Percentiles rank a stretch among this genome's conserved stretches.
These are phyloP conservation scores for Drosophila macrospina DNA, from an alignment of 2,888 invertebrate genomes.

Conservation along the genomic window DNA sequence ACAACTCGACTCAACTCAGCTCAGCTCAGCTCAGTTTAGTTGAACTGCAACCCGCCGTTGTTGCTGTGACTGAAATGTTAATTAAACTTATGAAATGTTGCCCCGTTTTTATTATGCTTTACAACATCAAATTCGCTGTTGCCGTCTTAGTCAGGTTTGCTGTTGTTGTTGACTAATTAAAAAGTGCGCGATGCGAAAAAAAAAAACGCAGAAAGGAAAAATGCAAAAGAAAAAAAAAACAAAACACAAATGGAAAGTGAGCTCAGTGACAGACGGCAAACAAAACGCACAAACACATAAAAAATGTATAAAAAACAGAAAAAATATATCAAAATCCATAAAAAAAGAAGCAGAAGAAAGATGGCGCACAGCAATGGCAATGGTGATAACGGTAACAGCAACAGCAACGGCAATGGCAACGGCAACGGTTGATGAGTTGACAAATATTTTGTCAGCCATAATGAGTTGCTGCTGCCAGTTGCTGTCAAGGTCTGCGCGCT, in stretches of 20 bases:
- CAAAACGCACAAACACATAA: constrained; percentile 39
- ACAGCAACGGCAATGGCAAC: constrained; percentile 2
- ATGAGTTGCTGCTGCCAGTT: constrained; percentile 59
- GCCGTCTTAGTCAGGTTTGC: constrained; percentile 5
- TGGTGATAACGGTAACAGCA: constrained; percentile 43
- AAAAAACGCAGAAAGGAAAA: not conserved
- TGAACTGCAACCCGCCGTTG: constrained; percentile 27
- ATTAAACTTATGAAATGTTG: constrained; percentile 71
- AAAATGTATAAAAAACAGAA: constrained; percentile 16
- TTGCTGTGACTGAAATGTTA: constrained; percentile 47
- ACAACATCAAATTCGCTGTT: constrained; percentile 21
- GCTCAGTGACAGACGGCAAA: constrained; percentile 49
- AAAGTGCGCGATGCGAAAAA: constrained; percentile 45
- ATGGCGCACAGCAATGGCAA: constrained; percentile 28
- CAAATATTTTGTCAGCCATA: constrained; percentile 78
- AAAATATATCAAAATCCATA: constrained; percentile 33
- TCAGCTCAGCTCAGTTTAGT: not conserved
- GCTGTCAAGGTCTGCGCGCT: constrained; percentile 30
- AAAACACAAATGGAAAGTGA: constrained; percentile 32
- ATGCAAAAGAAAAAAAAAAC: constrained; percentile 9
- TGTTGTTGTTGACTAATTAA: constrained; percentile 61
- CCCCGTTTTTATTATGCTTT: constrained; percentile 17
- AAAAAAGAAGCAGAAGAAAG: constrained; percentile 29
- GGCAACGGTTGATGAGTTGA: constrained; percentile 73
- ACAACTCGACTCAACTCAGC: too few relatives aligned